Evolutionary conservation across 2,113 vertebrate genomes (phyloP).

Genomic region (Muntiacus muntjak): DNA sequence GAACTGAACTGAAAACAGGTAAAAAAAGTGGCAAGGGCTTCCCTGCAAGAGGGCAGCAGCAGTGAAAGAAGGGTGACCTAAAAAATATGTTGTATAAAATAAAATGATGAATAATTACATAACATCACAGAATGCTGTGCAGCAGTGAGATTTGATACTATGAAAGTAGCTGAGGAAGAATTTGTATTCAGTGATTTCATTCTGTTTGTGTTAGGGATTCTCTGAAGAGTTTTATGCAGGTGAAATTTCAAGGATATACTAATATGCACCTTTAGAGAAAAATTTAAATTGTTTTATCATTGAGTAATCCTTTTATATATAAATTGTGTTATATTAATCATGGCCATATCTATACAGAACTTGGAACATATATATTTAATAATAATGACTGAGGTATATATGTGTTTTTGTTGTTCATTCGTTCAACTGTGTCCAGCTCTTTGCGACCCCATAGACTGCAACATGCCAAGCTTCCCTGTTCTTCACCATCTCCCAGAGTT

Average conservation of each 20-base stretch:
- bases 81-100: neutral
- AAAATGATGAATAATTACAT: neutral
- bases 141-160: neutral
- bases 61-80: neutral
- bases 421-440: neutral
- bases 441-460: neutral
- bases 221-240: neutral
- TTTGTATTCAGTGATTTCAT: neutral
- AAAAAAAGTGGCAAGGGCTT: neutral
- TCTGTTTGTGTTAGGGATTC: neutral
- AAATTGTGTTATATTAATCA: neutral
- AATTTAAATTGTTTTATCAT: neutral
- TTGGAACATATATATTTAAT: neutral
- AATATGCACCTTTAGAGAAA: neutral
- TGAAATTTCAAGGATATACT: neutral
- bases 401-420: neutral
- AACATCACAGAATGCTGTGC: neutral
- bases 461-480: neutral
- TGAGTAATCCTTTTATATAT: neutral
- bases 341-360: neutral
- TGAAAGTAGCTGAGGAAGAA: neutral
- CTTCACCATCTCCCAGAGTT: neutral
- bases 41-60: neutral
- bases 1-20: neutral
- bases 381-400: neutral